phyloP scores from a whole-genome alignment of 2,797 vertebrate genomes.

The Sciaenops ocellatus region DNA sequence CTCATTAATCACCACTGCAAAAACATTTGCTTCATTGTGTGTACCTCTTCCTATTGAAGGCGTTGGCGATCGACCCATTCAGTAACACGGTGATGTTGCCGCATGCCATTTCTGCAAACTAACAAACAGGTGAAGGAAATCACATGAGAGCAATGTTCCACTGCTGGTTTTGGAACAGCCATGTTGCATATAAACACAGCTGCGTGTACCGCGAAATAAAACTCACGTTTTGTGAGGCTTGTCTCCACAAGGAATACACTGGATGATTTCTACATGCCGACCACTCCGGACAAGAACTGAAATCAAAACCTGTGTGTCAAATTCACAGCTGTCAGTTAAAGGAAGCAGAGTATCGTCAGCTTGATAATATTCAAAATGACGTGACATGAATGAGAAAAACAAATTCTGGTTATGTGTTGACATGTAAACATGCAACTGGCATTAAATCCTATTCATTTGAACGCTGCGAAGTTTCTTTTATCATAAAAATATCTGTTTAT shows the following conservation, averaged over 20 bases:
- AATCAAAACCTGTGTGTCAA: conserved; percentile 82
- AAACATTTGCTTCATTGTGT: not conserved
- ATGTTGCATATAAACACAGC: conserved; percentile 3
- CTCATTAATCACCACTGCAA: fast-evolving
- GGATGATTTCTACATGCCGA: conserved; percentile 81
- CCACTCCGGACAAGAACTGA: conserved; percentile 84
- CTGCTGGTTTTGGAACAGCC: not conserved
- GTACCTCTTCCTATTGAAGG: conserved; percentile 85
- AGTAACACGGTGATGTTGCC: conserved; percentile 87
- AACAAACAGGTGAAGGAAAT: conserved; percentile 10
- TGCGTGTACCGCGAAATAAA: not conserved
- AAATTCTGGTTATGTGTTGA: not conserved
- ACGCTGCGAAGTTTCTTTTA: not conserved
- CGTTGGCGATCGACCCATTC: conserved; percentile 83
- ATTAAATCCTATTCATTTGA: not conserved
- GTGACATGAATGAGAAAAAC: not conserved
- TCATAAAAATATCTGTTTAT: not conserved
- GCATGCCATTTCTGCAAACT: conserved; percentile 87
- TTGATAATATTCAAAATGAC: not conserved
- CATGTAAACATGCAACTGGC: not conserved
- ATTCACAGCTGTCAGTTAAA: conserved; percentile 32
- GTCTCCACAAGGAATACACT: conserved; percentile 85
- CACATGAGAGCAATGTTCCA: not conserved
- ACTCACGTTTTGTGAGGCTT: conserved; percentile 84
- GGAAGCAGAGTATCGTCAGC: not conserved